A percentile compares a stretch with the other conserved stretches of the same genome.
Conservation (phyloP, 1,140 invertebrate species). For the Drosophila nebulosa region DNA sequence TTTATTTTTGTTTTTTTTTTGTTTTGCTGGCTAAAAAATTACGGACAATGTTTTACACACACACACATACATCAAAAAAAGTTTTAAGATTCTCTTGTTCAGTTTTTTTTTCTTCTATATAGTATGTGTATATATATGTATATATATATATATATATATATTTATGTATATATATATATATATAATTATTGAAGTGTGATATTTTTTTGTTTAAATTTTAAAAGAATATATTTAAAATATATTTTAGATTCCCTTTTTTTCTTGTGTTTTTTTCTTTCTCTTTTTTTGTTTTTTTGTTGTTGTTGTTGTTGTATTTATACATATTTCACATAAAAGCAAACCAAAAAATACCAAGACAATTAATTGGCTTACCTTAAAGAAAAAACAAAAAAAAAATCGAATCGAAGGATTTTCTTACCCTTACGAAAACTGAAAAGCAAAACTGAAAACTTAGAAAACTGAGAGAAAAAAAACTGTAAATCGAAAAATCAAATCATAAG, state of each 20-base stretch:
- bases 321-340: conserved; percentile 15
- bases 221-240: conserved; percentile 74
- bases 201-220: conserved; percentile 76
- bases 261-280: conserved; percentile 16
- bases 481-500: not conserved
- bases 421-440: conserved; percentile 25
- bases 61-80: conserved; percentile 59
- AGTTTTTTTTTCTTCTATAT: not conserved
- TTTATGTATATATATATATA: conserved; percentile 34
- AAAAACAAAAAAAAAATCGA: not conserved
- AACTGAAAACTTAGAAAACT: conserved; percentile 29
- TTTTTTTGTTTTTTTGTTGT: conserved; percentile 15
- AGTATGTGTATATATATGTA: conserved; percentile 19
- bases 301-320: conserved; percentile 29
- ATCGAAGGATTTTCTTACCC: not conserved
- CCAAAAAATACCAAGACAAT: not conserved
- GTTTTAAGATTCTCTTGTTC: conserved; percentile 11
- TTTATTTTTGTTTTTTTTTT: conserved; percentile 10
- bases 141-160: conserved; percentile 3
- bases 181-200: conserved; percentile 76
- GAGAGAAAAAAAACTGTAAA: conserved; percentile 5
- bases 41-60: conserved; percentile 66
- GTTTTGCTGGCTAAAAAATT: conserved; percentile 70
- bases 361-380: not conserved
- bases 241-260: conserved; percentile 27